Percentiles rank a stretch among this genome's conserved stretches.
Conservation (phyloP, 2,113 vertebrate species). For the Poeciliopsis retropinna region DNA sequence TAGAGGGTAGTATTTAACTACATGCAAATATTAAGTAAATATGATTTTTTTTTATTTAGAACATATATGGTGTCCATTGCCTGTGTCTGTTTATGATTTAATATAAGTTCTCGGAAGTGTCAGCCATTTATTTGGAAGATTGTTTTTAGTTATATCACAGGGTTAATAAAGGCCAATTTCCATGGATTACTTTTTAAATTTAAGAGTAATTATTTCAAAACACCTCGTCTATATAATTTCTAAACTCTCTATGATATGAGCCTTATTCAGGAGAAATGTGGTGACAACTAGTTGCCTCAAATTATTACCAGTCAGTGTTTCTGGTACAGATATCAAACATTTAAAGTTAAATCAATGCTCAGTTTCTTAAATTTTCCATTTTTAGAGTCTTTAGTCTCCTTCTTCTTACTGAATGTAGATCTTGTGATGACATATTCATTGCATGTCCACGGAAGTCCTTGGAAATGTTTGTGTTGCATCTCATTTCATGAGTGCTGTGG, state of each 20-base stretch:
- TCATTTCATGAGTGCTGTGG: conserved; percentile 73
- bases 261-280: neutral
- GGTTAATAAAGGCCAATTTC: neutral
- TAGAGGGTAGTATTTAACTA: conserved; percentile 78
- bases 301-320: no score
- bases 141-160: neutral
- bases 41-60: conserved; percentile 7
- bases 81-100: neutral
- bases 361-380: neutral
- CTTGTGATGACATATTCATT: conserved; percentile 1
- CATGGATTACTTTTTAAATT: neutral
- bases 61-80: neutral
- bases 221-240: neutral
- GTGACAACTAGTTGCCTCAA: neutral
- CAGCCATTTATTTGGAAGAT: neutral
- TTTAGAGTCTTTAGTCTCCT: conserved; percentile 18
- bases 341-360: neutral
- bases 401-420: conserved; percentile 45
- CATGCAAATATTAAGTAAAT: conserved; percentile 34
- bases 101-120: neutral
- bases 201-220: neutral
- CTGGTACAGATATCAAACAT: neutral
- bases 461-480: conserved; percentile 63
- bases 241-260: neutral
- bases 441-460: conserved; percentile 60